A percentile compares a stretch with the other conserved stretches of the same genome.
Evolutionary conservation across 2,113 vertebrate genomes (phyloP).

Genomic region (Periophthalmodon schlosseri): DNA sequence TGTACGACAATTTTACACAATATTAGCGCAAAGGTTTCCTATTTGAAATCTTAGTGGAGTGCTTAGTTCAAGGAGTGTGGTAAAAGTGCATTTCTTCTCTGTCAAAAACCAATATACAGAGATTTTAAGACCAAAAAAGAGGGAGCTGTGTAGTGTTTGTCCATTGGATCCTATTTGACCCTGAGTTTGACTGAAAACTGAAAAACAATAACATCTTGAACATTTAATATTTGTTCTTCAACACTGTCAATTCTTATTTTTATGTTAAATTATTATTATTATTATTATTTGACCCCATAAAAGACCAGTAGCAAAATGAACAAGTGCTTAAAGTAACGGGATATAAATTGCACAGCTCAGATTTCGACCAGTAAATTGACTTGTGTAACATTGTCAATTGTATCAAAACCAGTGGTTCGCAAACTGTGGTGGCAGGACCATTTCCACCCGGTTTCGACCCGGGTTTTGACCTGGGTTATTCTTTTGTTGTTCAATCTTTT

Average conservation of each 20-base stretch:
- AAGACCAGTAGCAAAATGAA: slow-evolving; percentile 4
- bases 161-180: slow-evolving; percentile 37
- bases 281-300: background rate
- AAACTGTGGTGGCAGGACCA: background rate
- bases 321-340: slow-evolving; percentile 5
- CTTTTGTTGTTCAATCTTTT: too few relatives aligned
- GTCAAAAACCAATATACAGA: background rate
- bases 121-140: background rate
- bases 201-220: background rate
- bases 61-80: slow-evolving; percentile 10
- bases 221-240: slow-evolving; percentile 6
- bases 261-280: background rate
- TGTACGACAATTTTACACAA: background rate
- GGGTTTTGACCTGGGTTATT: too few relatives aligned
- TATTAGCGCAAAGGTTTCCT: background rate
- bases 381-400: background rate
- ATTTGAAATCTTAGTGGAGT: slow-evolving; percentile 41
- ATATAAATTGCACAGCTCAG: slow-evolving; percentile 12
- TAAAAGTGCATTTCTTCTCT: slow-evolving; percentile 18
- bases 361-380: background rate
- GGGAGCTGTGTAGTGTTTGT: slow-evolving; percentile 4
- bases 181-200: slow-evolving; percentile 50
- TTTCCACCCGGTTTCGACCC: too few relatives aligned
- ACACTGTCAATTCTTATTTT: background rate
- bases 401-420: background rate